Percentiles rank a stretch among this genome's conserved stretches.
Evolutionary conservation across 2,888 invertebrate species (phyloP).

Genomic region (Stenodera caucasica): DNA sequence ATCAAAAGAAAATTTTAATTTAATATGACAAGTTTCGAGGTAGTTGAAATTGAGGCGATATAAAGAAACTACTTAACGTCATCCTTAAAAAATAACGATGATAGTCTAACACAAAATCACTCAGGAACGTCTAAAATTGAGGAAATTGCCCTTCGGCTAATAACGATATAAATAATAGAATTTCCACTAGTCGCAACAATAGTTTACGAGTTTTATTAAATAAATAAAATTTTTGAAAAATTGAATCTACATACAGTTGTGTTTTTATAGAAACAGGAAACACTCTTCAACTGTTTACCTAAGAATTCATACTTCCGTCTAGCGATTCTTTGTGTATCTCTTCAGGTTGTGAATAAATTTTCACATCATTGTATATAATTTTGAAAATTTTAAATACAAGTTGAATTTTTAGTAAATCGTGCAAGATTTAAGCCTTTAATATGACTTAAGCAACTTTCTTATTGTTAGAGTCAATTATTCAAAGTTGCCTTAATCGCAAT

Average conservation of each 20-base stretch:
- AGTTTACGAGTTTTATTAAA: not conserved
- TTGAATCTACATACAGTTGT: not conserved
- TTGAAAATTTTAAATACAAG: too few species aligned
- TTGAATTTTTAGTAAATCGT: too few species aligned
- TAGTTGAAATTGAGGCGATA: not conserved
- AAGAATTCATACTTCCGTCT: slow-evolving; percentile 5
- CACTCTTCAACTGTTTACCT: slow-evolving; percentile 5
- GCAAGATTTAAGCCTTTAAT: too few species aligned
- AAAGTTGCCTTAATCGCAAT: too few species aligned
- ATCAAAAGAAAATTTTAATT: not conserved
- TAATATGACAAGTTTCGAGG: not conserved
- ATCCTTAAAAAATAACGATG: not conserved
- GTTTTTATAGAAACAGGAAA: not conserved
- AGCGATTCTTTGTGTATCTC: not conserved
- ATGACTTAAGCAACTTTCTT: too few species aligned
- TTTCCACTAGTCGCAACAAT: not conserved
- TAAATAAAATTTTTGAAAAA: too few species aligned
- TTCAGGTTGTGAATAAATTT: not conserved
- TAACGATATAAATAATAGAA: not conserved
- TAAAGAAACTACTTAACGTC: not conserved
- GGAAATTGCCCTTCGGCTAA: not conserved
- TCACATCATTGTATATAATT: too few species aligned
- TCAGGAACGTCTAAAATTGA: not conserved
- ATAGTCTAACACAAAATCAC: not conserved
- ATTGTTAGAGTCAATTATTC: too few species aligned